phyloP scores from a whole-genome alignment of 2,888 invertebrate genomes.

The Bugula neritina region DNA sequence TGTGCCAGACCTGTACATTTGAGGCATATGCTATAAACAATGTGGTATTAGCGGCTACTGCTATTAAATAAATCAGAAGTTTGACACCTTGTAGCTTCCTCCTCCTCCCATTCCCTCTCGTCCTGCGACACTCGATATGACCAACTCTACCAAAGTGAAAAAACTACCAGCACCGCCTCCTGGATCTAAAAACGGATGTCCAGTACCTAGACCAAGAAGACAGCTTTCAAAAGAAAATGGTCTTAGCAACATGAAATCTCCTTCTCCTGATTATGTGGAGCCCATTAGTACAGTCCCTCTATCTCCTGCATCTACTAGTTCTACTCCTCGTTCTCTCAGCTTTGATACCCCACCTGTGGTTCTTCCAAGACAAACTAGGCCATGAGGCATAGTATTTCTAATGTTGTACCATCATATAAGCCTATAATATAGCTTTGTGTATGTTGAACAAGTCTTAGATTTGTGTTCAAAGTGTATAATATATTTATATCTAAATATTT shows the following conservation, averaged over 20 bases:
- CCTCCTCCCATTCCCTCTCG: neutral
- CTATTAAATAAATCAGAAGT: too few relatives aligned
- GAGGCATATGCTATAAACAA: too few relatives aligned
- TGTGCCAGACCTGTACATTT: too few relatives aligned
- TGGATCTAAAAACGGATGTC: neutral
- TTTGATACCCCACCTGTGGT: neutral
- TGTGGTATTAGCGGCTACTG: too few relatives aligned
- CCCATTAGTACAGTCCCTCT: neutral
- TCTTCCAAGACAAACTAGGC: neutral
- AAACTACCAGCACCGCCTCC: neutral
- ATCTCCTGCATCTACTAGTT: neutral
- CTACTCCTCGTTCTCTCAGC: neutral
- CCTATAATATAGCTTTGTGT: too few relatives aligned
- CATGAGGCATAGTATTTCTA: too few relatives aligned
- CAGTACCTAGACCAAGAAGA: neutral
- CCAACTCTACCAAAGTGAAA: neutral
- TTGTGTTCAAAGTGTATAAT: too few relatives aligned
- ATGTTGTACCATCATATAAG: too few relatives aligned
- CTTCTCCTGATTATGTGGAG: neutral
- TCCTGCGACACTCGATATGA: too few relatives aligned
- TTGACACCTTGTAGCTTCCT: too few relatives aligned
- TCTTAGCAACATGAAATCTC: neutral
- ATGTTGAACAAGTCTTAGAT: too few relatives aligned
- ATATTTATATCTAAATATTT: too few relatives aligned
- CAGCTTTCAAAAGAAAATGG: neutral